Conservation (phyloP, 2,797 vertebrate species). For the Liasis olivaceus region DNA sequence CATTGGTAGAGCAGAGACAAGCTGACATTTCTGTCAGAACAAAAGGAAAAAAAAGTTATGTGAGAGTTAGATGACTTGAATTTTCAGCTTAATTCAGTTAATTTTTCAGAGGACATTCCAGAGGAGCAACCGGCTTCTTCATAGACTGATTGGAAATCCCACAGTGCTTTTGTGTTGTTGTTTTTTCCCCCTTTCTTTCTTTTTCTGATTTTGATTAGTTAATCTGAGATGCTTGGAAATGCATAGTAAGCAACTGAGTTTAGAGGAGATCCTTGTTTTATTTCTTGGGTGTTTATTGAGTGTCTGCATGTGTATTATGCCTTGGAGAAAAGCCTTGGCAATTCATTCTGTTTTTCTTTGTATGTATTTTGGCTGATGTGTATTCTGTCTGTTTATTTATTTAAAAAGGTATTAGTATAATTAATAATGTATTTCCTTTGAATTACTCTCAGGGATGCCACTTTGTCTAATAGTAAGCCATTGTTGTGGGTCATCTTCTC, state of each 20-base stretch:
- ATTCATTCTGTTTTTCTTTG: constrained; percentile 39
- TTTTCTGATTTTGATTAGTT: constrained; percentile 24
- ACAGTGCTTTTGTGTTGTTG: not conserved
- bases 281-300: constrained; percentile 34
- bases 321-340: constrained; percentile 45
- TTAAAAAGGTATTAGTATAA: constrained; percentile 34
- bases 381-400: constrained; percentile 56
- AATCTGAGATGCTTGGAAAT: constrained; percentile 32
- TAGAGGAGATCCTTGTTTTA: constrained; percentile 38
- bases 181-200: not conserved
- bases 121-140: constrained; percentile 38
- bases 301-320: constrained; percentile 19
- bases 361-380: constrained; percentile 59
- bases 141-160: constrained; percentile 30
- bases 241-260: constrained; percentile 17
- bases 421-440: constrained; percentile 30
- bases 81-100: constrained; percentile 53
- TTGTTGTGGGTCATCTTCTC: constrained; percentile 49
- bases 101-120: constrained; percentile 41
- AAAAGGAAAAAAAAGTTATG: constrained; percentile 1
- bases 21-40: constrained; percentile 37
- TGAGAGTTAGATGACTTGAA: not conserved
- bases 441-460: constrained; percentile 37
- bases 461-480: constrained; percentile 34
- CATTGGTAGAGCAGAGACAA: constrained; percentile 10